Percentiles rank a stretch among this genome's conserved stretches.
phyloP scores from a whole-genome alignment of 2,113 vertebrate species.

The Heptranchias perlo region DNA sequence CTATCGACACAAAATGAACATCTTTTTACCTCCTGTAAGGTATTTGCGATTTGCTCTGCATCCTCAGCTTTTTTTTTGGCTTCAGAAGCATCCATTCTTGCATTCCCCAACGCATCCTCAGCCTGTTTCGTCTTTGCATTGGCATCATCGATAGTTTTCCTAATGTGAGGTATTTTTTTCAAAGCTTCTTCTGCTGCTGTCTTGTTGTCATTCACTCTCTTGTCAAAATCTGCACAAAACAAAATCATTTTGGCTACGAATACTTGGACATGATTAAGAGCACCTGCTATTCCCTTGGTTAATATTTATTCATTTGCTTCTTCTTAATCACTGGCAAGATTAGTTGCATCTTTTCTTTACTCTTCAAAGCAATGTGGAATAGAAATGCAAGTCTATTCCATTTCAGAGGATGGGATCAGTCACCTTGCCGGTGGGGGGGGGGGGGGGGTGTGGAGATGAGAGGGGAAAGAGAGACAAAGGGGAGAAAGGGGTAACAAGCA shows the following conservation, averaged over 20 bases:
- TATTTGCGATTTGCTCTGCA: constrained; percentile 75
- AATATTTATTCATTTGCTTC: not conserved
- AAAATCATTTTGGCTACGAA: not conserved
- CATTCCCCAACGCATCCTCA: constrained; percentile 73
- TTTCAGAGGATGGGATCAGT: not conserved
- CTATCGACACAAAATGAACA: not conserved
- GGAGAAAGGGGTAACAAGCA: not conserved
- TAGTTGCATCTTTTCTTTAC: not conserved
- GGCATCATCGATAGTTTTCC: constrained; percentile 75
- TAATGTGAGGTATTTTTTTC: constrained; percentile 79
- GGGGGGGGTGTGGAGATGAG: too few species aligned
- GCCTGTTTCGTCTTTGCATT: constrained; percentile 81
- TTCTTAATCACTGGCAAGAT: not conserved
- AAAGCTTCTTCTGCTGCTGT: constrained; percentile 87
- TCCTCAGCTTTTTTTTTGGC: constrained; percentile 79
- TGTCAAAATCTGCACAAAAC: constrained; percentile 76
- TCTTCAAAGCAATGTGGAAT: not conserved
- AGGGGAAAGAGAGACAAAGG: not conserved
- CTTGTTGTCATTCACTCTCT: constrained; percentile 91
- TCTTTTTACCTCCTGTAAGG: constrained; percentile 72
- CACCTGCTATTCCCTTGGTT: not conserved
- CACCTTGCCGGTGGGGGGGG: not conserved
- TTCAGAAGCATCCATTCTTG: constrained; percentile 71
- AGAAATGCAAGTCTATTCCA: not conserved
- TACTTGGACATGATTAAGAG: not conserved